phyloP scores from a whole-genome alignment of 2,888 invertebrate species.

The Meloe dianella region DNA sequence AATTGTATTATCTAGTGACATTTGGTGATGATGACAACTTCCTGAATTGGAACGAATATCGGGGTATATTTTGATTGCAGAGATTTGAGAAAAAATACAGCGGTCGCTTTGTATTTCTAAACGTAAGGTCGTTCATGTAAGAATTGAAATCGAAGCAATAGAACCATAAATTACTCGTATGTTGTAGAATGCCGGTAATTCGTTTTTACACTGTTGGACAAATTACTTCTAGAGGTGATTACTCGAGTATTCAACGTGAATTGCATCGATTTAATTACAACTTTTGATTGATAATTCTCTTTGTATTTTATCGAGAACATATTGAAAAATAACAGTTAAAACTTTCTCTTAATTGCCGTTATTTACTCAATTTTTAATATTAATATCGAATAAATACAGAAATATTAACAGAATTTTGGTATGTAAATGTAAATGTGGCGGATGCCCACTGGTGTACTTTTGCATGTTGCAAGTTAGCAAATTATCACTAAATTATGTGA shows the following conservation, averaged over 20 bases:
- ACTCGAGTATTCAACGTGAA: background rate
- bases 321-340: no score
- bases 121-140: slow-evolving; percentile 33
- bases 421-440: slow-evolving; percentile 34
- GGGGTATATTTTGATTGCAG: background rate
- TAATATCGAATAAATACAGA: slow-evolving; percentile 31
- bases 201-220: slow-evolving; percentile 24
- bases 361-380: slow-evolving; percentile 23
- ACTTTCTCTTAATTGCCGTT: no score
- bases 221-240: slow-evolving; percentile 4
- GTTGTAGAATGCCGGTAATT: slow-evolving; percentile 44
- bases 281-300: background rate
- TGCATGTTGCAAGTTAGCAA: slow-evolving; percentile 42
- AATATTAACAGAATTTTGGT: slow-evolving; percentile 32
- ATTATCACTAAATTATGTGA: slow-evolving; percentile 41
- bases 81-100: slow-evolving; percentile 10
- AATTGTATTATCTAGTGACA: no score
- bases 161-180: slow-evolving; percentile 41
- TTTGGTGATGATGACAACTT: no score
- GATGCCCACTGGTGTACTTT: slow-evolving; percentile 32
- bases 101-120: slow-evolving; percentile 40
- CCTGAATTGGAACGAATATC: no score
- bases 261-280: slow-evolving; percentile 15
- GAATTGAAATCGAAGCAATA: slow-evolving; percentile 32
- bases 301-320: slow-evolving; percentile 15